A percentile compares a stretch with the other conserved stretches of the same genome.
Conservation (phyloP, 2,113 vertebrate species). For the Laticauda laticaudata region DNA sequence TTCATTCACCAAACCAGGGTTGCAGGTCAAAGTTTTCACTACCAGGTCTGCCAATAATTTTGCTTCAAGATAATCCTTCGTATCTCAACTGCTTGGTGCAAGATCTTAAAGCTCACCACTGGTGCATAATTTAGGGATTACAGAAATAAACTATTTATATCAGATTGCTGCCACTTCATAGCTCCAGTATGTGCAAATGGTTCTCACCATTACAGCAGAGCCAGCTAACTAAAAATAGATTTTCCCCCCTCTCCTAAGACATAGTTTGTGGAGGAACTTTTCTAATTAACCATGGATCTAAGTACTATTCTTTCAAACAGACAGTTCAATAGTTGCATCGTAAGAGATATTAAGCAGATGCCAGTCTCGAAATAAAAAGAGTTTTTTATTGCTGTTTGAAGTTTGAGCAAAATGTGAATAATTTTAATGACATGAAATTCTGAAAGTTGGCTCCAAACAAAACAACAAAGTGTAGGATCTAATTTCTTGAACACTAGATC, state of each 20-base stretch:
- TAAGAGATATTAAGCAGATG: background rate
- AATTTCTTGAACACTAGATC: background rate
- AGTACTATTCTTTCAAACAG: background rate
- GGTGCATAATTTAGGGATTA: background rate
- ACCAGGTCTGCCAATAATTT: background rate
- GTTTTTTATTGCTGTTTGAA: background rate
- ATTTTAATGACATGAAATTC: background rate
- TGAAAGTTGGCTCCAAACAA: background rate
- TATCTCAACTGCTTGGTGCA: background rate
- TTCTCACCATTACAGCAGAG: conserved; percentile 30
- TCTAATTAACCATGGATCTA: conserved; percentile 1
- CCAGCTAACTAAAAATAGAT: conserved; percentile 49
- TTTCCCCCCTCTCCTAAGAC: background rate
- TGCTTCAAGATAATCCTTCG: background rate
- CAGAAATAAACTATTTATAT: conserved; percentile 18
- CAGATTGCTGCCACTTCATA: conserved; percentile 3
- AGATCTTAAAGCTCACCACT: background rate
- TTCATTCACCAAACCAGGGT: background rate
- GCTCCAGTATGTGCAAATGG: conserved; percentile 21
- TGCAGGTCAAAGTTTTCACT: background rate
- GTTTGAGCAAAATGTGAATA: background rate
- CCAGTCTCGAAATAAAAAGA: background rate
- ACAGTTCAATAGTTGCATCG: background rate
- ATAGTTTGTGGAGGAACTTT: conserved; percentile 1
- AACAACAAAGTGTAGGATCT: background rate